Conservation (phyloP, 2,888 invertebrate species). For the Lochmaea capreae region DNA sequence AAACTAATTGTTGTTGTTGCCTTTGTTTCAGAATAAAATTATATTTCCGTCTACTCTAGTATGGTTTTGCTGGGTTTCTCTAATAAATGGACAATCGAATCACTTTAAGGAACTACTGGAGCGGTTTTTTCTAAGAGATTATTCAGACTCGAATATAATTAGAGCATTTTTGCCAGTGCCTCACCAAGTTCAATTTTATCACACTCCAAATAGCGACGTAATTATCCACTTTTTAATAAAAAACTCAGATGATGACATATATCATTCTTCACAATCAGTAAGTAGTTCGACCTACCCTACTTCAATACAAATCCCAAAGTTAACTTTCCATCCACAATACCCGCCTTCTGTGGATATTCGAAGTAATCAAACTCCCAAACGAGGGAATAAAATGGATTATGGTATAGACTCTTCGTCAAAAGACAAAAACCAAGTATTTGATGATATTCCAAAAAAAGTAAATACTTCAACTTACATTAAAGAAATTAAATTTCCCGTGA, state of each 20-base stretch:
- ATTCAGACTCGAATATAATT: background rate
- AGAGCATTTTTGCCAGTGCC: background rate
- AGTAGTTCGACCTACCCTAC: background rate
- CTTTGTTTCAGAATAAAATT: background rate
- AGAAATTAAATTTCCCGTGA: background rate
- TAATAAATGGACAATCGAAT: background rate
- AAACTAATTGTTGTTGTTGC: background rate
- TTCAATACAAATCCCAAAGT: background rate
- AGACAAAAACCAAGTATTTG: background rate
- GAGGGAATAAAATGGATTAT: too few relatives aligned
- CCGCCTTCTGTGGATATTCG: too few relatives aligned
- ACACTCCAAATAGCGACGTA: constrained; percentile 1
- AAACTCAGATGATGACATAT: background rate
- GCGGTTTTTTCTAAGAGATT: background rate
- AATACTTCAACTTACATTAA: background rate
- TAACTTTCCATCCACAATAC: too few relatives aligned
- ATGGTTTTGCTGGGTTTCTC: background rate
- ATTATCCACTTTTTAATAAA: background rate
- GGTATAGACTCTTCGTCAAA: too few relatives aligned
- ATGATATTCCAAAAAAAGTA: background rate
- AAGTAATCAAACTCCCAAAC: too few relatives aligned
- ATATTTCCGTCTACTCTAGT: background rate
- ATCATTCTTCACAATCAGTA: background rate
- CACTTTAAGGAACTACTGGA: background rate
- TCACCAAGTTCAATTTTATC: background rate